These are phyloP conservation scores for Eristalis arbustorum DNA, from an alignment of 2,888 invertebrate genomes.

Conservation along the genomic window DNA sequence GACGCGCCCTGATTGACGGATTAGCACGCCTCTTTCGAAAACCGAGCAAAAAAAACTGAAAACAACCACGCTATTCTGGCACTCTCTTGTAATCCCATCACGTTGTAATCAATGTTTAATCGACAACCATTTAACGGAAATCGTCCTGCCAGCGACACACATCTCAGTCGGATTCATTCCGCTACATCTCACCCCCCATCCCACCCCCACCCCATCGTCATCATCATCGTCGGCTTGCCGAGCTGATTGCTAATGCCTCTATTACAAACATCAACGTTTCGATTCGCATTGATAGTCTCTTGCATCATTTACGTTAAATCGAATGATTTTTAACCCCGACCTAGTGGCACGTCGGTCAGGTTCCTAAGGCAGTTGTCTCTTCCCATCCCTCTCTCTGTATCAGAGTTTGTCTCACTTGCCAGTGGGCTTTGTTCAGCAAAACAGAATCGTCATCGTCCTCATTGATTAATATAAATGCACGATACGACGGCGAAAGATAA, in stretches of 20 bases:
- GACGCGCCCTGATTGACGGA: not conserved
- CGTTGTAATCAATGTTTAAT: slow-evolving; percentile 63
- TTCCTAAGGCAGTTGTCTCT: no score
- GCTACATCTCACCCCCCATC: not conserved
- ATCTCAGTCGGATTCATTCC: not conserved
- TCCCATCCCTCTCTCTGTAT: not conserved
- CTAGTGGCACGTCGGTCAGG: not conserved
- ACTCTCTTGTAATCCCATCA: slow-evolving; percentile 25
- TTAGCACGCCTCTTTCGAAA: slow-evolving; percentile 10
- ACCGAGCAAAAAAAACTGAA: not conserved
- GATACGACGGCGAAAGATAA: slow-evolving; percentile 42
- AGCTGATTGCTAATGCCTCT: slow-evolving; percentile 43
- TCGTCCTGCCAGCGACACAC: slow-evolving; percentile 25
- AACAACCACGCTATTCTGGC: not conserved
- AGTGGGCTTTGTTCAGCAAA: slow-evolving; percentile 4
- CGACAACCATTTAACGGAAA: slow-evolving; percentile 41
- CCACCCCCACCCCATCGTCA: not conserved
- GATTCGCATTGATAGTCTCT: slow-evolving; percentile 59
- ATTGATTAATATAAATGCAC: slow-evolving; percentile 68
- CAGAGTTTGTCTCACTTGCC: not conserved
- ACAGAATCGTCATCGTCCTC: slow-evolving; percentile 39
- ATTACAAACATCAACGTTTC: slow-evolving; percentile 60
- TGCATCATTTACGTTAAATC: slow-evolving; percentile 64
- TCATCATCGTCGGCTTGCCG: not conserved
- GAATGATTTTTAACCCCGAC: slow-evolving; percentile 47